Base-by-base conservation (phyloP, 2,888 invertebrate species). In the Incurvaria masculella region DNA sequence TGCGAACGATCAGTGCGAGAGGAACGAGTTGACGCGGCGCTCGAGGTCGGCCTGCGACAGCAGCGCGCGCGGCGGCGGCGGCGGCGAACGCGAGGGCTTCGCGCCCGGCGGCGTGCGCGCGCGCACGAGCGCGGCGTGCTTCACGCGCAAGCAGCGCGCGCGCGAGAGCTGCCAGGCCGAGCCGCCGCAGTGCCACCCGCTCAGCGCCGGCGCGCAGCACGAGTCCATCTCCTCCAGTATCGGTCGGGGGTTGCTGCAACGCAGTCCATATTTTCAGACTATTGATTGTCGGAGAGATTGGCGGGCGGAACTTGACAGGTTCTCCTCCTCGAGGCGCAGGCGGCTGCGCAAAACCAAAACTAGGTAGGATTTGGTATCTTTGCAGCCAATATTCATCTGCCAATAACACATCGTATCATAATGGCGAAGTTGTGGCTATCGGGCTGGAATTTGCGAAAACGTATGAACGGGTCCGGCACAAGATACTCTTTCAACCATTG, bases 101-200 rank as follows among this genome's bases (percentile, higher is more conserved):
- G 71, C 69, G 0, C 69, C 69, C 1, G 67, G 67, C 2, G 59
- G 65, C 0, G 65, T 66, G 55, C 72, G 72, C 4, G 69, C 64
- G 1, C 69, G 53, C 0, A 66, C 69, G 46, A 62, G 49, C 38
- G 60, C 62, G 0, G 58, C 66, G 45, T 69, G 73, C 1, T 73
- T 72, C 14, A 58, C 54, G 42, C 72, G 66, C 51, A 73, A 68
- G 8, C 68, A 65, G 6, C 78, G 67, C 11, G 78, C 78, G 16
- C 78, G 62, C 1, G 66, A 73, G 18, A 76, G 58, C 49, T 73
- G 75, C 76, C 76, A 78, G 8, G 69, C 52, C 5, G 71, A 61
- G 50, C 68, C 68, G 2, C 61, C 62, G 54, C 64, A 71, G 21
- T 23, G 21, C 51, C 71, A 61, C 16, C 64, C 57, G 2, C 66